Conservation (phyloP, 2,113 vertebrate genomes). For the Scomber japonicus region DNA sequence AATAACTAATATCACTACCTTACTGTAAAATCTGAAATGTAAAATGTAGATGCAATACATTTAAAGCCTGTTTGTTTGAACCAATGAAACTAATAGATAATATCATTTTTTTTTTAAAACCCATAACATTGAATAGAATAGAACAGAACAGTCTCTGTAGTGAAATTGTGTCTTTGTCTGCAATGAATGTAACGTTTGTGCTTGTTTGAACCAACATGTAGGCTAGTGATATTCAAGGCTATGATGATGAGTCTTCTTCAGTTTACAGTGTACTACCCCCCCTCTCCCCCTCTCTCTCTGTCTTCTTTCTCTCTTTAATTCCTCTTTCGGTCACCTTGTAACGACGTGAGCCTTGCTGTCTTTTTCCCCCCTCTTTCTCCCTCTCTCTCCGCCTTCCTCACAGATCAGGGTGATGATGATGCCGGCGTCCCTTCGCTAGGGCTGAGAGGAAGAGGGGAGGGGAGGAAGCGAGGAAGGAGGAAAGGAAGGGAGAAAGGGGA, state of each 20-base stretch:
- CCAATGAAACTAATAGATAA: neutral
- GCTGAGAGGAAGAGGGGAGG: neutral
- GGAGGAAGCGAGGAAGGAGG: slow-evolving; percentile 46
- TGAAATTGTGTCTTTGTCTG: neutral
- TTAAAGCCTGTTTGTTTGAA: neutral
- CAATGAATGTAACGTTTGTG: no score
- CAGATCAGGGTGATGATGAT: slow-evolving; percentile 48
- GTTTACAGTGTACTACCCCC: neutral
- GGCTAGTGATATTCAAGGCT: slow-evolving; percentile 2
- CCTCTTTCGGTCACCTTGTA: slow-evolving; percentile 71
- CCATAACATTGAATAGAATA: no score
- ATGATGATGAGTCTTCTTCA: slow-evolving; percentile 16
- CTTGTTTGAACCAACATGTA: neutral
- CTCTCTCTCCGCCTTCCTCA: slow-evolving; percentile 50
- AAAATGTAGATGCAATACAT: neutral
- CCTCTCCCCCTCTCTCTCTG: slow-evolving; percentile 2
- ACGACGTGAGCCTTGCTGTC: slow-evolving; percentile 39
- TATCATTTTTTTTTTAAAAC: no score
- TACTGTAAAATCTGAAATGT: no score
- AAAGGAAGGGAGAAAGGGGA: slow-evolving; percentile 34
- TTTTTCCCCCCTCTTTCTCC: neutral
- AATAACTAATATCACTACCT: no score
- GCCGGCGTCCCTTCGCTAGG: slow-evolving; percentile 36
- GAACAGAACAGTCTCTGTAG: neutral
- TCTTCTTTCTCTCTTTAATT: slow-evolving; percentile 6